These are phyloP conservation scores for Pseudocheirus occidentalis DNA, from an alignment of 2,797 vertebrate species.

Conservation along the genomic window DNA sequence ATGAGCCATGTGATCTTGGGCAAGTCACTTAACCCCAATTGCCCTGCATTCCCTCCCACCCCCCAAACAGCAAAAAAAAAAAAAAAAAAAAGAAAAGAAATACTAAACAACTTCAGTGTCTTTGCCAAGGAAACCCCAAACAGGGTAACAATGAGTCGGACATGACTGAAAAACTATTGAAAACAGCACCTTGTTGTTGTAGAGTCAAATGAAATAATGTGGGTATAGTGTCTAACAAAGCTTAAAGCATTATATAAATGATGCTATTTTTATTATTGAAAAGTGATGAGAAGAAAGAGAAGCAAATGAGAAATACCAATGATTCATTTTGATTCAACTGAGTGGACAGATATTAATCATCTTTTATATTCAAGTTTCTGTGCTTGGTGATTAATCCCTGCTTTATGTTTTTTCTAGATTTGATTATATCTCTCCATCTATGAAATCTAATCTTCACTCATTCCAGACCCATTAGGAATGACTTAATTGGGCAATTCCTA, in stretches of 20 bases:
- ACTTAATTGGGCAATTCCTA: not conserved
- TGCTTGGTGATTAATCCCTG: not conserved
- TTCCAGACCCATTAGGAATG: not conserved
- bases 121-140: not conserved
- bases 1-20: too few relatives aligned
- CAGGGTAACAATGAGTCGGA: not conserved
- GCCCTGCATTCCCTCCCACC: too few relatives aligned
- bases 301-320: not conserved
- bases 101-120: not conserved
- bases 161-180: not conserved
- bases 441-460: not conserved
- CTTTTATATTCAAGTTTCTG: not conserved
- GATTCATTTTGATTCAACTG: not conserved
- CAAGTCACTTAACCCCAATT: too few relatives aligned
- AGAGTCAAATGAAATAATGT: not conserved
- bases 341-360: not conserved
- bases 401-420: not conserved
- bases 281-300: not conserved
- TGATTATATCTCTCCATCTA: not conserved
- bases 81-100: too few relatives aligned
- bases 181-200: not conserved
- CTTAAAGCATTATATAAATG: not conserved
- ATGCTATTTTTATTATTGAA: not conserved
- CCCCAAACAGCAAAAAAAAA: too few relatives aligned
- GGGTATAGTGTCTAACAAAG: not conserved